Conservation (phyloP, 1,140 invertebrate genomes). For the Fragariocoptes setiger region DNA sequence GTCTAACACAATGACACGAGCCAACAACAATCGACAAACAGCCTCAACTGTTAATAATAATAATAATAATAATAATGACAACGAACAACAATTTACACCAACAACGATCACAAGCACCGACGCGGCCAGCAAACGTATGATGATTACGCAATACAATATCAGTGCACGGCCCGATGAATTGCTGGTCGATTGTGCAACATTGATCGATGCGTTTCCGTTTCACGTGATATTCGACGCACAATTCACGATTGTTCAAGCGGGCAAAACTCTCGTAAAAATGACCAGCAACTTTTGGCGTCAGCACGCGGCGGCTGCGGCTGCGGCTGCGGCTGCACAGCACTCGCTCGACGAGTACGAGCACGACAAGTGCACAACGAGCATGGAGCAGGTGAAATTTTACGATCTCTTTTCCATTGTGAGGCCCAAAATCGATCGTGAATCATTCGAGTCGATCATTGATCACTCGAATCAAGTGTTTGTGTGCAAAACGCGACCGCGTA, state of each 20-base stretch:
- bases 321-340: no score
- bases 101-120: no score
- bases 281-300: neutral
- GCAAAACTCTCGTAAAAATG: conserved; percentile 3
- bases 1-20: no score
- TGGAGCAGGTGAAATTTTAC: conserved; percentile 5
- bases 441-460: conserved; percentile 9
- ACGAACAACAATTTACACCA: no score
- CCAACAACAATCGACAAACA: no score
- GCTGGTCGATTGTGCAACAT: conserved; percentile 7
- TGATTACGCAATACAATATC: no score
- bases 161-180: conserved; percentile 10
- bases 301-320: no score
- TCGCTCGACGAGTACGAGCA: no score
- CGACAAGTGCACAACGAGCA: conserved; percentile 1
- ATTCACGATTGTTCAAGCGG: conserved; percentile 9
- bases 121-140: no score
- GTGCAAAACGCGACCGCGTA: neutral
- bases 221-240: conserved; percentile 10
- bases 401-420: conserved; percentile 6
- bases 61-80: no score
- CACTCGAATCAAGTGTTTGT: conserved; percentile 11
- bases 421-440: conserved; percentile 6
- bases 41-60: no score
- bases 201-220: conserved; percentile 11